Conservation (phyloP, 2,113 vertebrate genomes). For the Taurulus bubalis region DNA sequence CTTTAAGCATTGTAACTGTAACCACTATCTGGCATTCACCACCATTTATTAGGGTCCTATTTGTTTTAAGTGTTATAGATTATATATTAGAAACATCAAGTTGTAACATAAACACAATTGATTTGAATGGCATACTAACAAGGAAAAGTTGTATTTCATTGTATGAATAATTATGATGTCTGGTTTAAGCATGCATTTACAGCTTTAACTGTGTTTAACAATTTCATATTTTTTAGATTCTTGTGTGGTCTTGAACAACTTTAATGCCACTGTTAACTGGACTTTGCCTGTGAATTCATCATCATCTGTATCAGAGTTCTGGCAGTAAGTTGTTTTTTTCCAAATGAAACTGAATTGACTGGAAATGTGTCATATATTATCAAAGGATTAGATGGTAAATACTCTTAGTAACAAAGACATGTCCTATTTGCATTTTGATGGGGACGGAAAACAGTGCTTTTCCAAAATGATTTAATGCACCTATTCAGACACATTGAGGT, state of each 20-base stretch:
- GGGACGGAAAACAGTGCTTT: neutral
- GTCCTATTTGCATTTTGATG: neutral
- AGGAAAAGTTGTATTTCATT: slow-evolving; percentile 7
- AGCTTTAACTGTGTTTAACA: slow-evolving; percentile 26
- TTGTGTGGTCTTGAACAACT: slow-evolving; percentile 82
- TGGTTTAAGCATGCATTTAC: neutral
- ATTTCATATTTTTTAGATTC: slow-evolving; percentile 78
- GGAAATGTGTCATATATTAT: neutral
- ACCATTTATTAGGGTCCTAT: neutral
- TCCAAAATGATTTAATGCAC: neutral
- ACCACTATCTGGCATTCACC: neutral
- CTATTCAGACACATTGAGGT: neutral
- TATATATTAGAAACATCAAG: neutral
- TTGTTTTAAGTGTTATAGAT: neutral
- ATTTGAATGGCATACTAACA: neutral
- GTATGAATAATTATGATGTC: neutral
- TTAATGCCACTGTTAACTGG: slow-evolving; percentile 75
- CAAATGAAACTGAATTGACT: neutral
- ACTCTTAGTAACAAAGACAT: neutral
- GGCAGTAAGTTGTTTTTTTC: slow-evolving; percentile 88
- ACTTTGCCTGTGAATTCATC: slow-evolving; percentile 79
- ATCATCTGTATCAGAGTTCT: slow-evolving; percentile 90
- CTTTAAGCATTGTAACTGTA: neutral
- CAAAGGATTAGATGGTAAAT: neutral
- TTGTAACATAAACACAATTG: neutral